Conservation (phyloP, 30 jellyfish, hydroid and myxozoan species). For the Turritopsis dohrnii region DNA sequence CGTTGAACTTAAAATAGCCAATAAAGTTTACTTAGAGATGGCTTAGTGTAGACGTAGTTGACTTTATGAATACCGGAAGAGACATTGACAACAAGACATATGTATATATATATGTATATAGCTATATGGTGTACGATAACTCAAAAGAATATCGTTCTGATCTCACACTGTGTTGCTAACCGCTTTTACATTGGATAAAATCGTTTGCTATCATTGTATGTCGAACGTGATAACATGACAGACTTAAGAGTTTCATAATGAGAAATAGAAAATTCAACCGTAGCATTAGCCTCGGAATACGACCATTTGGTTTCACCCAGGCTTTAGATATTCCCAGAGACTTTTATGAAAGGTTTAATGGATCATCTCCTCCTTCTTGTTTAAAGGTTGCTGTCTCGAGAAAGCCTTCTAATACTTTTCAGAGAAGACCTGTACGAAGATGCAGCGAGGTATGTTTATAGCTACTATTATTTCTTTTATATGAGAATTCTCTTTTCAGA, state of each 20-base stretch:
- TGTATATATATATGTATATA: too few relatives aligned
- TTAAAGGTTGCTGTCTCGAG: constrained; percentile 37
- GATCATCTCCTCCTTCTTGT: not conserved
- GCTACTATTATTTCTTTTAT: not conserved
- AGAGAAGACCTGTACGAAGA: constrained; percentile 27
- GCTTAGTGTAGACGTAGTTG: not conserved
- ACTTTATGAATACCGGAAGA: not conserved
- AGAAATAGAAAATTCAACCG: not conserved
- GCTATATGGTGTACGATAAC: too few relatives aligned
- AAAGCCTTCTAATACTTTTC: constrained; percentile 25
- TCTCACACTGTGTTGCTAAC: not conserved
- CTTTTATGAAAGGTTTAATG: not conserved
- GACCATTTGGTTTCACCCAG: constrained; percentile 22
- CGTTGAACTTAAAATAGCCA: too few relatives aligned
- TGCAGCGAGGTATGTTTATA: constrained; percentile 35
- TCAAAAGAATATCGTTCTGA: too few relatives aligned
- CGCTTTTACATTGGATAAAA: not conserved
- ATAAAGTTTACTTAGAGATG: not conserved
- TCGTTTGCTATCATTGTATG: not conserved
- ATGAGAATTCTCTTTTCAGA: too few relatives aligned
- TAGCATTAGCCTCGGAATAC: constrained; percentile 15
- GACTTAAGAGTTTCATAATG: not conserved
- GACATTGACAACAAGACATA: not conserved
- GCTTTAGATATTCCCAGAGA: constrained; percentile 12
- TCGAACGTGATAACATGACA: not conserved